phyloP scores from a whole-genome alignment of 2,113 vertebrate genomes.

The Colius striatus region DNA sequence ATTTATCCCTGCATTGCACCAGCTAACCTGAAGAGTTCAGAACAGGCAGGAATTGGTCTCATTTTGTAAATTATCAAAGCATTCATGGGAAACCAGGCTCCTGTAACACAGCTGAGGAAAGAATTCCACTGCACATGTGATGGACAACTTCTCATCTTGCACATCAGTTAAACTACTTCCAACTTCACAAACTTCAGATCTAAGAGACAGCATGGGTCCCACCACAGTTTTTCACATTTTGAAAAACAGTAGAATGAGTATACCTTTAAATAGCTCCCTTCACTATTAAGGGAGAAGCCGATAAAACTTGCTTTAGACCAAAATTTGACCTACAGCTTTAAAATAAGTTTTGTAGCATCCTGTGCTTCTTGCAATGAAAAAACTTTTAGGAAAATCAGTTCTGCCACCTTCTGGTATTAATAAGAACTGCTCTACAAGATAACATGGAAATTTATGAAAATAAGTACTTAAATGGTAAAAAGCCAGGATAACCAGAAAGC shows the following conservation, averaged over 20 bases:
- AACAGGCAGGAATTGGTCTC: neutral
- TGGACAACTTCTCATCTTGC: neutral
- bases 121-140: neutral
- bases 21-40: neutral
- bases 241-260: neutral
- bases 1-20: neutral
- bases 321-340: neutral
- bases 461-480: neutral
- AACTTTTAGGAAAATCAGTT: neutral
- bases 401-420: slow-evolving; percentile 60
- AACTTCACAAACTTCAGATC: neutral
- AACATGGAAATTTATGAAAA: neutral
- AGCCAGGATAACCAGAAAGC: neutral
- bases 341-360: neutral
- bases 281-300: neutral
- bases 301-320: neutral
- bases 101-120: neutral
- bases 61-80: neutral
- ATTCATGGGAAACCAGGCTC: neutral
- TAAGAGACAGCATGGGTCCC: neutral
- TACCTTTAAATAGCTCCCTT: neutral
- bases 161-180: neutral
- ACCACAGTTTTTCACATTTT: neutral
- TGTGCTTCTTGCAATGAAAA: neutral
- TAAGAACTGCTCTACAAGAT: neutral